Evolutionary conservation across 2,888 invertebrate genomes (phyloP), one percentile per base, ranked within the genome.

Genomic region (Erebia epiphron): DNA sequence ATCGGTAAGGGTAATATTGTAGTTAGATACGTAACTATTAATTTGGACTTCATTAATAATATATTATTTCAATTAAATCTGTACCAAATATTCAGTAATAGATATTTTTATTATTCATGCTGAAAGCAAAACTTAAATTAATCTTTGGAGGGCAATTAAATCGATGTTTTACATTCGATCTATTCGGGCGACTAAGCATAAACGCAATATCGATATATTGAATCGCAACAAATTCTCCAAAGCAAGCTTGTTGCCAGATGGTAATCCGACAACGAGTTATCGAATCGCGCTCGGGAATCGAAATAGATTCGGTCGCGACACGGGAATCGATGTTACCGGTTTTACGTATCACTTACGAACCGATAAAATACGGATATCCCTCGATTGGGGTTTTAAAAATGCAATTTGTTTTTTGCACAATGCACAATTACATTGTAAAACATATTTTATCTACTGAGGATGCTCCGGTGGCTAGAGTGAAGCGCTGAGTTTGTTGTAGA

Each of bases 201-300:
- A 61, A 54, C 35, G 62, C 21, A 46, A 73, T 68, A 43, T 64
- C 54, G 52, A 43, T 60, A 41, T 63, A 58, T 67, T 69, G 56
- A 62, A 71, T 71, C 71, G 71, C 65, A 73, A 70, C 68, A 68
- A 74, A 74, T 70, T 70, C 70, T 66, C 71, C 66, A 68, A 66
- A 74, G 72, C 74, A 74, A 74, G 70, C 65, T 70, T 68, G 72
- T 72, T 74, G 70, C 72, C 70, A 74, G 62, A 74, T 72, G 58
- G 72, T 74, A 74, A 74, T 72, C 74, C 72, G 61, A 46, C n/a
- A 49, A 60, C 52, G 62, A 72, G 71, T 74, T 74, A 74, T 72
- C 71, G 68, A 70, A 74, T 74, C 71, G 56, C 69, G 67, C 71
- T 35, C 18, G 65, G 65, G 62, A 49, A 62, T 62, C 49, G 49